Percentiles rank a stretch among this genome's conserved stretches.
Conservation (phyloP, 2,888 invertebrate species). For the Nebria salina region DNA sequence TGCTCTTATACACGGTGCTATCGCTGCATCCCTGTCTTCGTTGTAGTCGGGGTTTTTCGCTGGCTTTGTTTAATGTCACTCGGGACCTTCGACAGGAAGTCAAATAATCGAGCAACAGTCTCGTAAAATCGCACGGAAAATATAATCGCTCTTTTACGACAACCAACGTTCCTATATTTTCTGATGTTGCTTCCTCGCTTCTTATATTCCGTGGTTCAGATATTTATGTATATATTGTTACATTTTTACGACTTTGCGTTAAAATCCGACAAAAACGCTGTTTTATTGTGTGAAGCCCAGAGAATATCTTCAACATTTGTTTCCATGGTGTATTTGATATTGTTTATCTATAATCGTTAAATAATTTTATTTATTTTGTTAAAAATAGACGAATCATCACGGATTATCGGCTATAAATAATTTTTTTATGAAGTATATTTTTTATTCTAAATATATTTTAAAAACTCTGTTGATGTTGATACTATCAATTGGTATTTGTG, state of each 20-base stretch:
- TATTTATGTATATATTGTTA: not conserved
- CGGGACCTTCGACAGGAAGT: constrained; percentile 20
- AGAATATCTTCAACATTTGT: not conserved
- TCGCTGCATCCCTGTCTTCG: not conserved
- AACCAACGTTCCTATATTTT: not conserved
- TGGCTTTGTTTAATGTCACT: constrained; percentile 13
- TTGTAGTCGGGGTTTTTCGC: not conserved
- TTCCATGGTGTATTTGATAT: not conserved
- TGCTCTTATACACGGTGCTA: not conserved
- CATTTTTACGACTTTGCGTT: not conserved
- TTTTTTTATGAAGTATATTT: not conserved
- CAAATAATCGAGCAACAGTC: constrained; percentile 18
- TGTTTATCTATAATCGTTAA: not conserved
- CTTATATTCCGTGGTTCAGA: not conserved
- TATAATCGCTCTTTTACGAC: constrained; percentile 19
- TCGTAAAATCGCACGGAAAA: constrained; percentile 16
- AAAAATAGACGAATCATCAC: not conserved
- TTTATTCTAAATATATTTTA: not conserved
- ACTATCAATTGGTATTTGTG: not conserved
- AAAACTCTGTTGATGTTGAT: not conserved
- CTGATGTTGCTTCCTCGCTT: not conserved
- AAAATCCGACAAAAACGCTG: not conserved
- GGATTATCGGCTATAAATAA: too few species aligned
- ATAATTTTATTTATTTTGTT: not conserved
- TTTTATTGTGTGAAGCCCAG: not conserved